These are phyloP conservation scores for Gallirallus australis DNA, from an alignment of 2,797 vertebrate genomes.

Conservation along the genomic window DNA sequence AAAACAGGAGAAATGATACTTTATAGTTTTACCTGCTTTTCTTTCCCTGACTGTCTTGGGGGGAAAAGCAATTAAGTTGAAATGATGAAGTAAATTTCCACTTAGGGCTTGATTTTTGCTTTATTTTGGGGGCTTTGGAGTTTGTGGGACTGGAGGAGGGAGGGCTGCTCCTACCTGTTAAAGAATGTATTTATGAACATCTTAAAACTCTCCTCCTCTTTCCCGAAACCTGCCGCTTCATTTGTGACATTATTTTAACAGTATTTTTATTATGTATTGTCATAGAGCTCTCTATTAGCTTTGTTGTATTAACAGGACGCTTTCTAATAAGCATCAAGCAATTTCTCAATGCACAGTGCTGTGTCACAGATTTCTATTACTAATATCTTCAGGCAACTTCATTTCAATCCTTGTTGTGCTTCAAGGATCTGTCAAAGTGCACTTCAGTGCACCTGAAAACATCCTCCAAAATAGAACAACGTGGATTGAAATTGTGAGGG, in stretches of 20 bases:
- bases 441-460: background rate
- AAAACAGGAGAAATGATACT: background rate
- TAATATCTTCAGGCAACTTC: constrained; percentile 14
- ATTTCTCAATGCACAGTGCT: background rate
- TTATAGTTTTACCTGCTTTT: background rate
- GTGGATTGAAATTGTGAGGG: constrained; percentile 37
- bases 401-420: constrained; percentile 25
- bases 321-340: constrained; percentile 21
- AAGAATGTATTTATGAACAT: background rate
- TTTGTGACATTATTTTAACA: background rate
- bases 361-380: background rate
- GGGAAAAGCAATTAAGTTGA: background rate
- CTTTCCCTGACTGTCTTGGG: background rate
- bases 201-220: background rate
- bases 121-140: background rate
- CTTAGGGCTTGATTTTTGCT: background rate
- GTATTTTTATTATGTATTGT: background rate
- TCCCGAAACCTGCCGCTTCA: background rate
- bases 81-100: background rate
- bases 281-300: background rate
- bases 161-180: background rate
- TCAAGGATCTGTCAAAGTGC: constrained; percentile 7
- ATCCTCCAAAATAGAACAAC: constrained; percentile 13
- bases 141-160: background rate
- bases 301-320: background rate